Evolutionary conservation across 2,888 invertebrate species (phyloP), one percentile per base, ranked within the genome.

Genomic region (Melieria crassipennis): DNA sequence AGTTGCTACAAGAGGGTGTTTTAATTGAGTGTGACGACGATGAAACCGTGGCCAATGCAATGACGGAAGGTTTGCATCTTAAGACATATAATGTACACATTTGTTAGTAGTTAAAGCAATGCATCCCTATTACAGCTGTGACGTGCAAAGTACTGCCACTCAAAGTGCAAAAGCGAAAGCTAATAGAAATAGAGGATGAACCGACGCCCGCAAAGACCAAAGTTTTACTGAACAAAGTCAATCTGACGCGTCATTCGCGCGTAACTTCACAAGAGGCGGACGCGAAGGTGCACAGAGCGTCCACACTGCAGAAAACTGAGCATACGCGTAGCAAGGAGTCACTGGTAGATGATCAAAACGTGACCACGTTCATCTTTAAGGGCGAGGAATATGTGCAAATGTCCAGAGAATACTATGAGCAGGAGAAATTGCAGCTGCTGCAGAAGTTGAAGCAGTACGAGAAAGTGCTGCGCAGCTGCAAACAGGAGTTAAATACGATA

Each of bases 351-450:
- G 4, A 70, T 4, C 50, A 67, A 46, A 77, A 81, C 64, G 73
- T 85, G 0, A 82, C 81, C 1, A 80, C 82, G 4, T 86, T 86
- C 62, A 81, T 83, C 16, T 83, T 81, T 9, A 83, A 84, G 47
- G 83, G 83, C 1, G 80, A 86, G 62, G 82, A 85, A 69, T 86
- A 84, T 67, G 81, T 87, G 2, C 86, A 87, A 79, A 86, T 87
- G 87, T 80, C 85, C 0, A 79, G 80, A 60, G 76, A 80, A 0
- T 76, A 80, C 42, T 87, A 85, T 73, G 10, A 83, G 11, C 65
- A 73, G 0, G 86, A 86, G 64, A 85, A 83, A 73, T 71, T 77
- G 0, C 72, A 76, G 10, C 57, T 85, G 30, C 4, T 79, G 3
- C 72, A 76, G 2, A 79, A 80, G 50, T n/a, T 84, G 4, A 64